Percentiles rank a stretch among this genome's conserved stretches.
phyloP scores from a whole-genome alignment of 1,140 invertebrate species.

The Heliothis virescens region DNA sequence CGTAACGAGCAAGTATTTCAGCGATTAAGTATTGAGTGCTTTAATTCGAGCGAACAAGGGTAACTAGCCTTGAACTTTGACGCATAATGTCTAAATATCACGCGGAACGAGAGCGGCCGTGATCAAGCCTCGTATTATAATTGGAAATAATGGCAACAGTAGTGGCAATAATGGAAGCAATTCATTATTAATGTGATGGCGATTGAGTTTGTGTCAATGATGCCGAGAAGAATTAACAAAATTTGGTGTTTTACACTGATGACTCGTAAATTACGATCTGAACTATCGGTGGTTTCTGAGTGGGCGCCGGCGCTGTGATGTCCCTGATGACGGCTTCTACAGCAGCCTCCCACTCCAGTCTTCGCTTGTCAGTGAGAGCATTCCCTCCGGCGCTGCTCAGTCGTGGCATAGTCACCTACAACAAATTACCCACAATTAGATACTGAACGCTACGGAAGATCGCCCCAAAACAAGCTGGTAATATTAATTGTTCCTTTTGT shows the following conservation, averaged over 20 bases:
- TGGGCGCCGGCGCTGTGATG: conserved; percentile 87
- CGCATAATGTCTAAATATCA: conserved; percentile 52
- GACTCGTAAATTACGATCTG: conserved; percentile 95
- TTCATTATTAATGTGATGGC: conserved; percentile 25
- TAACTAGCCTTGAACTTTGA: conserved; percentile 52
- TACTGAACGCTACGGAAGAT: background rate
- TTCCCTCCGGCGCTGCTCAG: conserved; percentile 65
- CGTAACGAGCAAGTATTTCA: conserved; percentile 21
- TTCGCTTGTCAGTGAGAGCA: conserved; percentile 76
- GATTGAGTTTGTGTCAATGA: conserved; percentile 24
- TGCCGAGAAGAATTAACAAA: background rate
- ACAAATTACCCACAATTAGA: conserved; percentile 46
- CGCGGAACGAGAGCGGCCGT: conserved; percentile 44
- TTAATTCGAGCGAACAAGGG: conserved; percentile 42
- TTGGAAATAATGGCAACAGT: conserved; percentile 33
- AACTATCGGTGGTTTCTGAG: conserved; percentile 89
- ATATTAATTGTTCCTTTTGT: conserved; percentile 5
- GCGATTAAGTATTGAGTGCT: conserved; percentile 13
- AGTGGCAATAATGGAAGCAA: conserved; percentile 24
- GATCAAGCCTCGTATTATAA: conserved; percentile 50
- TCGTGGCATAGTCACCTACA: conserved; percentile 80
- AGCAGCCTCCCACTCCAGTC: conserved; percentile 89
- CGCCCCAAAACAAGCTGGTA: background rate
- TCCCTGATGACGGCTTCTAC: conserved; percentile 91
- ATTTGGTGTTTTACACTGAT: conserved; percentile 87